These are phyloP conservation scores for Enteromius thamalakanensis DNA, from an alignment of 2,797 vertebrate species.

Conservation along the genomic window DNA sequence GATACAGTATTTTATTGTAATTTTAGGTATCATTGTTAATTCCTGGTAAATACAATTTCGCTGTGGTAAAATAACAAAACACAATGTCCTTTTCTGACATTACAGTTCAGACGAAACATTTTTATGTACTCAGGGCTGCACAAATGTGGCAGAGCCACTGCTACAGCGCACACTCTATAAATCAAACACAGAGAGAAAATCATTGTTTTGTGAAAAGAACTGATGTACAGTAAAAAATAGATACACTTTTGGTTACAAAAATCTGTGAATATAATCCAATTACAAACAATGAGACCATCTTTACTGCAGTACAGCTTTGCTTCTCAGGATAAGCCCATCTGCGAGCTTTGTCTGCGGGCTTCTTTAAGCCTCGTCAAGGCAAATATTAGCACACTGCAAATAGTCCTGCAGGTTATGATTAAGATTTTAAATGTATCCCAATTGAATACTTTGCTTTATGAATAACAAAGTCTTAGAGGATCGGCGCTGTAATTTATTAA, in stretches of 20 bases:
- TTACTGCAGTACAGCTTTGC: slow-evolving; percentile 80
- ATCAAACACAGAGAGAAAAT: slow-evolving; percentile 30
- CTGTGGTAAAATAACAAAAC: neutral
- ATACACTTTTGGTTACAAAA: slow-evolving; percentile 60
- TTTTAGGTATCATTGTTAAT: neutral
- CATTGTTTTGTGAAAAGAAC: slow-evolving; percentile 44
- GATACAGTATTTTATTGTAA: too few relatives aligned
- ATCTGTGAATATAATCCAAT: slow-evolving; percentile 65
- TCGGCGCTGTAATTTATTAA: slow-evolving; percentile 96
- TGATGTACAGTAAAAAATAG: slow-evolving; percentile 52
- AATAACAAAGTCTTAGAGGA: slow-evolving; percentile 97
- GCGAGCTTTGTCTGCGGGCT: slow-evolving; percentile 84
- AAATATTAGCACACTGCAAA: slow-evolving; percentile 93
- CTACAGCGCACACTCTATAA: neutral
- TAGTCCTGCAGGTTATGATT: slow-evolving; percentile 95
- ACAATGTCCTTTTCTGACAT: neutral
- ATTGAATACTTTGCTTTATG: slow-evolving; percentile 93
- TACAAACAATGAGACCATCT: slow-evolving; percentile 73
- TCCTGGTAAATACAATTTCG: neutral
- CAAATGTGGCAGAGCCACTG: neutral
- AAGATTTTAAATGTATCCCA: slow-evolving; percentile 94
- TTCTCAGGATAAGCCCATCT: slow-evolving; percentile 82
- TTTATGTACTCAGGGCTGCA: slow-evolving; percentile 4
- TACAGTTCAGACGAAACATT: neutral
- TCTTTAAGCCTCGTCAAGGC: slow-evolving; percentile 85